Evolutionary conservation across 2,888 invertebrate genomes (phyloP), one percentile per base, ranked within the genome.

Genomic region (Panzeria rudis): DNA sequence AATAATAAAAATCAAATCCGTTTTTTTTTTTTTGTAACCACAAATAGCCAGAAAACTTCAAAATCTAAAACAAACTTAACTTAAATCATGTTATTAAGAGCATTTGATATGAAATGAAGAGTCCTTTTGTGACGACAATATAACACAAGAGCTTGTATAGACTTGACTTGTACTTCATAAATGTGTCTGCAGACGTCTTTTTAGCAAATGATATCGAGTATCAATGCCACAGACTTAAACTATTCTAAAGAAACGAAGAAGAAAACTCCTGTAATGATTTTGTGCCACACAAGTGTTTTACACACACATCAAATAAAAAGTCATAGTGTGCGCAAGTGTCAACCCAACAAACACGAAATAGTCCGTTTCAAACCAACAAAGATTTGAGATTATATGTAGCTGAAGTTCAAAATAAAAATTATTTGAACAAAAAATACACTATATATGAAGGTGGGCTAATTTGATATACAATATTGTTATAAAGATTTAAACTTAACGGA

Each of bases 211-310:
- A 64, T 79, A 79, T 64, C 62, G 54, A 25, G 17, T 79, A 64
- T 79, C 71, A 61, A 68, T 68, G 41, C 15, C 68, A 61, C 38
- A 68, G 68, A 69, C 59, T 47, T 7, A 59, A 61, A 61, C 52
- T 61, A 41, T 15, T 29, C 29, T 9, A 54, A 38, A 52, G 9
- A 52, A 35, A 20, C n/a, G 8, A 32, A n/a, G 54, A 64, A 44
- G 13, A 68, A 38, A 41, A 54, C 29, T 66, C 61, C 61, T 78
- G 35, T 73, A 73, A 69, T 69, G 69, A 83, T 61, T 83, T 78
- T 66, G 5, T 72, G 59, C 32, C 20, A 61, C 11, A 50, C 72
- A 78, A 78, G 79, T 79, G 75, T 59, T 75, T 64, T 66, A 59
- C n/a, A 66, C n/a, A 66, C 72, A 72, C 66, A 61, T 69, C 77